Evolutionary conservation across 1,140 invertebrate genomes (phyloP).

Genomic region (Atopsyche davidsoni): DNA sequence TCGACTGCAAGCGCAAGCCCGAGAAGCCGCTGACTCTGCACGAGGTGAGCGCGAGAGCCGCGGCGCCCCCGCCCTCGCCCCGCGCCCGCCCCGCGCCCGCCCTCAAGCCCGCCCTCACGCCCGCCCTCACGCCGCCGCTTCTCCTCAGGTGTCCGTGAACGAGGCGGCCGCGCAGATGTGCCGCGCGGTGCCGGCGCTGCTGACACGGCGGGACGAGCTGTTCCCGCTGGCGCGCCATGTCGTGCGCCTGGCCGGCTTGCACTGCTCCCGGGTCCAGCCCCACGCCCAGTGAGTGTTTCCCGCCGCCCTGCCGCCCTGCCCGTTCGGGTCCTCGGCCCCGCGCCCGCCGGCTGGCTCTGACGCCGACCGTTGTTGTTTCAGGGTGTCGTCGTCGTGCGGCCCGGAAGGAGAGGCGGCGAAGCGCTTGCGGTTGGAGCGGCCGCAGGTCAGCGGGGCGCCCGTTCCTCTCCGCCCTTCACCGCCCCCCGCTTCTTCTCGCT

Average conservation of each 20-base stretch:
- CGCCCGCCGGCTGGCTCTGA: not conserved
- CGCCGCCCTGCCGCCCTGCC: not conserved
- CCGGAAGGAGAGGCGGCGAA: no score
- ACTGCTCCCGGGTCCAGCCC: constrained; percentile 73
- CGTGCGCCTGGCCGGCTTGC: constrained; percentile 87
- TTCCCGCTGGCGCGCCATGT: constrained; percentile 93
- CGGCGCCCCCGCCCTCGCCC: no score
- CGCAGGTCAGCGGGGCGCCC: constrained; percentile 27
- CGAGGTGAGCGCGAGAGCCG: constrained; percentile 65
- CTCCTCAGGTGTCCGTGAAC: constrained; percentile 79
- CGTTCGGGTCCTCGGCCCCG: not conserved
- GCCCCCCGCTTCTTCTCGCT: no score
- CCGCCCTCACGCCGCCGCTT: no score
- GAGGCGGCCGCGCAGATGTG: constrained; percentile 96
- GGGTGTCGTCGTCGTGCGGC: constrained; percentile 24
- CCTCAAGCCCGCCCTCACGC: no score
- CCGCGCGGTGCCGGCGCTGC: constrained; percentile 76
- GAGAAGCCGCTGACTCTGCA: constrained; percentile 94
- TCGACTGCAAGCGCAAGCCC: constrained; percentile 92
- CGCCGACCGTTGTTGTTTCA: constrained; percentile 15
- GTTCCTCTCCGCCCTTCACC: no score
- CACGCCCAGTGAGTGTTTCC: constrained; percentile 53
- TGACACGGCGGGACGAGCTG: constrained; percentile 89
- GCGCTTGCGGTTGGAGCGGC: no score
- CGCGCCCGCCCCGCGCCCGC: no score